These are phyloP conservation scores for Asarcornis scutulata DNA, from an alignment of 2,113 vertebrate species.

Conservation along the genomic window DNA sequence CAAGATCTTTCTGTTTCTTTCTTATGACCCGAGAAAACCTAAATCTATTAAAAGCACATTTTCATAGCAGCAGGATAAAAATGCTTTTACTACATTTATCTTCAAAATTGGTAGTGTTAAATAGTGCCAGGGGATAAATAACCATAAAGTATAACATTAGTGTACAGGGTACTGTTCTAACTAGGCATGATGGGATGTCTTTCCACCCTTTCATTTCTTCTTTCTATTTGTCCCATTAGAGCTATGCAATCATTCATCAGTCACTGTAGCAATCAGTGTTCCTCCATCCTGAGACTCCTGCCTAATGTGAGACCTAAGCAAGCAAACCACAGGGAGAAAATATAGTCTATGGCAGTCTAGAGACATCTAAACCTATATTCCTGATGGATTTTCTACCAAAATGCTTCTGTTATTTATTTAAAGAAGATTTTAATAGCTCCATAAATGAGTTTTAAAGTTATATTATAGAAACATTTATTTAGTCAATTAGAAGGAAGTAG, in stretches of 20 bases:
- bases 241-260: conserved; percentile 40
- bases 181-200: conserved; percentile 46
- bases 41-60: conserved; percentile 73
- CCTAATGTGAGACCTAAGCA: not conserved
- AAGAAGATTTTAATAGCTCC: not conserved
- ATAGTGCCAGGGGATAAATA: conserved; percentile 71
- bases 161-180: conserved; percentile 56
- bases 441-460: not conserved
- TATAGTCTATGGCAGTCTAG: not conserved
- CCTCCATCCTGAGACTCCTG: conserved; percentile 2
- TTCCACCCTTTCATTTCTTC: conserved; percentile 65
- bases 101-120: conserved; percentile 71
- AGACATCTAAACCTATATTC: not conserved
- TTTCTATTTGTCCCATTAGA: conserved; percentile 61
- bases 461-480: not conserved
- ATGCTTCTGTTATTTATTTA: not conserved
- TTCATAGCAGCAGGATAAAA: conserved; percentile 70
- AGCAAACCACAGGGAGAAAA: not conserved
- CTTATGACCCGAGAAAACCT: conserved; percentile 60
- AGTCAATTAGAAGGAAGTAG: not conserved
- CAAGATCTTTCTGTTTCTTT: conserved; percentile 59
- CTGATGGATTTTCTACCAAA: not conserved
- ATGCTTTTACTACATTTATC: conserved; percentile 68
- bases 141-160: conserved; percentile 73
- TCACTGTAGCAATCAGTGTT: conserved; percentile 15